Conservation (phyloP, 1,140 invertebrate genomes). For the Planococcus citri region DNA sequence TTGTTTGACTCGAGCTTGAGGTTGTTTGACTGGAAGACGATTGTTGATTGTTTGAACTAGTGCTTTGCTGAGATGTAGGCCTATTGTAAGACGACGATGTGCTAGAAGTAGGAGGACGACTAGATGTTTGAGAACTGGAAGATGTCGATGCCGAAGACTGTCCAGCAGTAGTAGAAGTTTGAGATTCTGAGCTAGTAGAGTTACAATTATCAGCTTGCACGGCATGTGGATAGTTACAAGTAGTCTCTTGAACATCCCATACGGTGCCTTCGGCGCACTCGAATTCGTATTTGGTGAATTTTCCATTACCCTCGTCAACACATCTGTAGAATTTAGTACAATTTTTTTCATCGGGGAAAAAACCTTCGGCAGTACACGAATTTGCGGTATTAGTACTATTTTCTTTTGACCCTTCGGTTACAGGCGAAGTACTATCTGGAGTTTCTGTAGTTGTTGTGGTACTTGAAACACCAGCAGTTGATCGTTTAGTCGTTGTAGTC, state of each 20-base stretch:
- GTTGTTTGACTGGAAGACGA: slow-evolving; percentile 23
- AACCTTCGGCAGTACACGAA: slow-evolving; percentile 45
- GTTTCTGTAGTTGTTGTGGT: not conserved
- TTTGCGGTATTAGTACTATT: slow-evolving; percentile 1
- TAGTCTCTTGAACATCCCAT: slow-evolving; percentile 50
- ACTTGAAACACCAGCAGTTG: not conserved
- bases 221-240: slow-evolving; percentile 51
- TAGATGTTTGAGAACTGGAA: not conserved
- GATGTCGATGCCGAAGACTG: not conserved
- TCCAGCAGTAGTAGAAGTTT: not conserved
- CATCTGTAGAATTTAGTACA: slow-evolving; percentile 69
- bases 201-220: slow-evolving; percentile 33
- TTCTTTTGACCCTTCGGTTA: not conserved
- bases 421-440: not conserved
- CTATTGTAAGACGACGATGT: not conserved
- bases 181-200: slow-evolving; percentile 6
- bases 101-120: slow-evolving; percentile 21
- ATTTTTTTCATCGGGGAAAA: slow-evolving; percentile 49
- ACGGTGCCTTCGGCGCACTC: slow-evolving; percentile 54
- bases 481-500: not conserved
- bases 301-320: slow-evolving; percentile 43
- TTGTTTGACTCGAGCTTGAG: slow-evolving; percentile 25
- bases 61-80: slow-evolving; percentile 19
- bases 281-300: slow-evolving; percentile 50
- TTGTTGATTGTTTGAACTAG: slow-evolving; percentile 23